Percentiles rank a stretch among this genome's conserved stretches.
Evolutionary conservation across 1,140 invertebrate genomes (phyloP).

Genomic region (Onthophagus taurus): DNA sequence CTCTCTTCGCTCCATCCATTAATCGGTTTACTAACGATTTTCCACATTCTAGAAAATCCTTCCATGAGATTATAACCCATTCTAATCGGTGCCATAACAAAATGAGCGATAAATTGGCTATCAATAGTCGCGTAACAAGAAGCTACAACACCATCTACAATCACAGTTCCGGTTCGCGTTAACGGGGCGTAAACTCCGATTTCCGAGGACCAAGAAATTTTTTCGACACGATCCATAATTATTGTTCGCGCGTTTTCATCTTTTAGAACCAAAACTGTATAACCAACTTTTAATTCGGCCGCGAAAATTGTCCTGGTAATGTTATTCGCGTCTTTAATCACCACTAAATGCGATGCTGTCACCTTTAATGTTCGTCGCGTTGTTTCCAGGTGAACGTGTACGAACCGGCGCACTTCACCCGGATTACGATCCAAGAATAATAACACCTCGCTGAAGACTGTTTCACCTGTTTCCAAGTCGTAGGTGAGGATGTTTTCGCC

Average conservation of each 20-base stretch:
- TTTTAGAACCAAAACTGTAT: slow-evolving; percentile 43
- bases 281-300: slow-evolving; percentile 42
- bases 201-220: slow-evolving; percentile 45
- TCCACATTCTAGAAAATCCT: slow-evolving; percentile 28
- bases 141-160: slow-evolving; percentile 83
- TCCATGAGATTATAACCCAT: slow-evolving; percentile 42
- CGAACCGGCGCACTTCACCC: slow-evolving; percentile 55
- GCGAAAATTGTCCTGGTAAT: slow-evolving; percentile 47
- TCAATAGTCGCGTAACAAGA: slow-evolving; percentile 91
- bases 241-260: slow-evolving; percentile 40
- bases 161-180: slow-evolving; percentile 74
- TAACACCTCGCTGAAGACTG: slow-evolving; percentile 77
- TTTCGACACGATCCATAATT: slow-evolving; percentile 52
- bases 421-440: slow-evolving; percentile 79
- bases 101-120: slow-evolving; percentile 76
- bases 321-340: slow-evolving; percentile 34
- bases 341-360: slow-evolving; percentile 77
- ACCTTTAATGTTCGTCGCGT: slow-evolving; percentile 62
- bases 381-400: slow-evolving; percentile 55
- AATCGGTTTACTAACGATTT: slow-evolving; percentile 30
- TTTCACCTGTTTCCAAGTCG: slow-evolving; percentile 47
- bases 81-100: slow-evolving; percentile 70
- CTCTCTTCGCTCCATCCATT: slow-evolving; percentile 17
- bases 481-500: slow-evolving; percentile 79
- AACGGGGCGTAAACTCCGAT: slow-evolving; percentile 84